Conservation (phyloP, 2,888 invertebrate species). For the Oscheius myriophilus region DNA sequence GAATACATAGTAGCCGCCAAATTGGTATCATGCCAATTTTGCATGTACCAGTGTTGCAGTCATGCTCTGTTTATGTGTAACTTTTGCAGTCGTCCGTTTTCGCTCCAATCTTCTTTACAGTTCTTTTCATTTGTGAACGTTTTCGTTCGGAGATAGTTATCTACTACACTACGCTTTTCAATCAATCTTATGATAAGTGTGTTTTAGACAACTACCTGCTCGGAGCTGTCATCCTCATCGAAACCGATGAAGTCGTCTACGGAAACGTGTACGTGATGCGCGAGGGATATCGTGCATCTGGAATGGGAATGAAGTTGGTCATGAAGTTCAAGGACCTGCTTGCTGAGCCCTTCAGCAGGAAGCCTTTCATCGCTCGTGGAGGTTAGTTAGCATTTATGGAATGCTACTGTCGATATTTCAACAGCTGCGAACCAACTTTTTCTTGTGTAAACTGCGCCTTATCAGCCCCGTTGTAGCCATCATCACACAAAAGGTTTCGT, state of each 20-base stretch:
- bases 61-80: no score
- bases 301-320: conserved; percentile 33
- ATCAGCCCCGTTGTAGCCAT: background rate
- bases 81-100: no score
- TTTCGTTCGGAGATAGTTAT: no score
- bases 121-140: no score
- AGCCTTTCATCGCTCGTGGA: conserved; percentile 28
- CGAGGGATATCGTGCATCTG: conserved; percentile 32
- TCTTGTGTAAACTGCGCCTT: conserved; percentile 10
- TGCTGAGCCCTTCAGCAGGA: conserved; percentile 15
- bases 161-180: no score
- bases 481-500: no score
- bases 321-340: conserved; percentile 14
- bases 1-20: no score
- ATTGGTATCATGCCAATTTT: no score
- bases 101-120: no score
- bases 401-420: background rate
- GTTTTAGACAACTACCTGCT: conserved; percentile 29
- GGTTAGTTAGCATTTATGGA: conserved; percentile 1
- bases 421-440: background rate
- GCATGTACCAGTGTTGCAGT: no score
- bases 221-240: conserved; percentile 26
- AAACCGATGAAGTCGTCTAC: conserved; percentile 7
- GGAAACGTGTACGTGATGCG: conserved; percentile 31
- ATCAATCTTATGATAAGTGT: no score